Conservation (phyloP, 2,797 vertebrate species). For the Acanthurus lineatus region DNA sequence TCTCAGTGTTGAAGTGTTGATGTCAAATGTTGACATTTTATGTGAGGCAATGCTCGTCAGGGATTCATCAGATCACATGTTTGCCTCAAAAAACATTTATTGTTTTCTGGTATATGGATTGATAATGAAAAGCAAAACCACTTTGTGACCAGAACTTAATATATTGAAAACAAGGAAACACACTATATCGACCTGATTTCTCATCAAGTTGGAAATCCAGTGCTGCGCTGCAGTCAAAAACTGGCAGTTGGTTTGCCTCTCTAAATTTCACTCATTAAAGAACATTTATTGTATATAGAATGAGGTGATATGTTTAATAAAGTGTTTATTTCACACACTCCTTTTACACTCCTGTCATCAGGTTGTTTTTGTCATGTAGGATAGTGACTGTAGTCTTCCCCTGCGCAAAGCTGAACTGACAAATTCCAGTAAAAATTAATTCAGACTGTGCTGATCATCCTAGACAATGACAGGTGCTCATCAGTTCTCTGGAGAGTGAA, state of each 20-base stretch:
- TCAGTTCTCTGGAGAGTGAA: conserved; percentile 17
- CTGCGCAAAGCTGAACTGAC: neutral
- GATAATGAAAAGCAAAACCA: neutral
- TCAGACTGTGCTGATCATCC: neutral
- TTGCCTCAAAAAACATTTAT: neutral
- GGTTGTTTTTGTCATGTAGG: neutral
- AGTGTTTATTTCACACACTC: neutral
- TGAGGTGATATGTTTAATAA: neutral
- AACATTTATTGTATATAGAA: neutral
- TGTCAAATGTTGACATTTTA: neutral
- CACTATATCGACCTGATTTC: neutral
- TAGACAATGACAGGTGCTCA: conserved; percentile 10
- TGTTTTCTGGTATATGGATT: neutral
- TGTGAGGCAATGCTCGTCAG: neutral
- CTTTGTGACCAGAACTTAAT: neutral
- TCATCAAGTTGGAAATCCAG: neutral
- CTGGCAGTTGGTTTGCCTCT: neutral
- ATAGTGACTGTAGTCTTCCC: neutral
- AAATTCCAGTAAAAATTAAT: conserved; percentile 2
- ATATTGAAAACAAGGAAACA: neutral
- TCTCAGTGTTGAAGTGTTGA: neutral
- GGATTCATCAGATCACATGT: neutral
- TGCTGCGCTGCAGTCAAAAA: neutral
- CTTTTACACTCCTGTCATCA: neutral
- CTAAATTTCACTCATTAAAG: neutral